Percentiles rank a stretch among this genome's conserved stretches.
These are phyloP conservation scores for Gallinago media DNA, from an alignment of 2,113 vertebrate genomes.

Conservation along the genomic window DNA sequence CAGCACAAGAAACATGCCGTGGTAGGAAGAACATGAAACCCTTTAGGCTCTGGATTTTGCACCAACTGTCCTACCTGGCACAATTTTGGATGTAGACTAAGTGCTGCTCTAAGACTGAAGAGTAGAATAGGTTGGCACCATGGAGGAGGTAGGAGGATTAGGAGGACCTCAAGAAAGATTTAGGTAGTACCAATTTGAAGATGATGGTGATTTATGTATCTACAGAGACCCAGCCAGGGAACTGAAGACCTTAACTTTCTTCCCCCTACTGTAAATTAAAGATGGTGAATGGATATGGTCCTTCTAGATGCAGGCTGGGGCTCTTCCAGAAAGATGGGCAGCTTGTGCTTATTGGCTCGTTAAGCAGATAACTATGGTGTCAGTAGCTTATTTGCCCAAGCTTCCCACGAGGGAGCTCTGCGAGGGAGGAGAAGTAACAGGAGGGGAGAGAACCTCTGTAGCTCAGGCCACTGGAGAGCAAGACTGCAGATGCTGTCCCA, in stretches of 20 bases:
- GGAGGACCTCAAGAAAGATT: neutral
- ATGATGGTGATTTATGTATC: neutral
- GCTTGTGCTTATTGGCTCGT: neutral
- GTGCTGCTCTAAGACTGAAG: neutral
- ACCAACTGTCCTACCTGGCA: neutral
- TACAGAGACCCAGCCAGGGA: neutral
- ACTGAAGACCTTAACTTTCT: neutral
- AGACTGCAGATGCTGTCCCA: neutral
- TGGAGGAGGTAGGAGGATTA: fast-evolving
- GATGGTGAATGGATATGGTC: no score
- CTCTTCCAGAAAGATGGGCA: neutral
- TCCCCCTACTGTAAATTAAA: neutral
- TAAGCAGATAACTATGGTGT: neutral
- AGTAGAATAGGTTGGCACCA: neutral
- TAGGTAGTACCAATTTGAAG: neutral
- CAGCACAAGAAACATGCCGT: neutral
- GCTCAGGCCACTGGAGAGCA: neutral
- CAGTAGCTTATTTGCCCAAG: neutral
- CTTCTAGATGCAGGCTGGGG: neutral
- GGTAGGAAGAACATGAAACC: neutral
- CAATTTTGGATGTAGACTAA: neutral
- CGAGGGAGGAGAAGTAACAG: neutral
- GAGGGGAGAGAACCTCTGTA: neutral
- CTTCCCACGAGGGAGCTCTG: fast-evolving
- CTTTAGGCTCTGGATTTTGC: neutral